Conservation (phyloP, 2,888 invertebrate genomes). For the Dynastes maya region DNA sequence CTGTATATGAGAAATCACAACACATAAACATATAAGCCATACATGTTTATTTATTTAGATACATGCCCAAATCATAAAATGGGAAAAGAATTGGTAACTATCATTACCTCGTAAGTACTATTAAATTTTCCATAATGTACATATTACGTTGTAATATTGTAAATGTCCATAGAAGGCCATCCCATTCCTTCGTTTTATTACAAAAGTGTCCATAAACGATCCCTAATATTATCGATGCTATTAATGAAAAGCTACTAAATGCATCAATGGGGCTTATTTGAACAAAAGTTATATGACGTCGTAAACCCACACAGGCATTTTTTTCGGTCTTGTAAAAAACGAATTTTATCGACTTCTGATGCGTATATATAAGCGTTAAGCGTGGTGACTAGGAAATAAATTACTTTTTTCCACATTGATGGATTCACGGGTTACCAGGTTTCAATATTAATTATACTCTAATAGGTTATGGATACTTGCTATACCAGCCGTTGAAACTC, state of each 20-base stretch:
- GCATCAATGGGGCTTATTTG: constrained; percentile 2
- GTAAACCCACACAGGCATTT: constrained; percentile 17
- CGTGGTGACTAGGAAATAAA: too few species aligned
- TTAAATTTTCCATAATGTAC: constrained; percentile 4
- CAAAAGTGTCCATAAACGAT: background rate
- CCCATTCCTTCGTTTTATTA: background rate
- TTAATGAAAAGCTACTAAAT: constrained; percentile 22
- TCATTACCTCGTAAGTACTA: background rate
- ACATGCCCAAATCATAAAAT: background rate
- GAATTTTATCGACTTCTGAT: background rate
- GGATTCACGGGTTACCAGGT: too few species aligned
- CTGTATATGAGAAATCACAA: too few species aligned
- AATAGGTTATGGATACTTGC: too few species aligned
- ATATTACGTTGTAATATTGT: constrained; percentile 4
- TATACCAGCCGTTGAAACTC: too few species aligned
- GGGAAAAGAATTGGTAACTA: background rate
- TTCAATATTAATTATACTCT: too few species aligned
- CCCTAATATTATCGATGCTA: constrained; percentile 20
- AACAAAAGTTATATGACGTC: constrained; percentile 29
- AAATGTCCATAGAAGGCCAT: constrained; percentile 8
- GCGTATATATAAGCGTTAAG: too few species aligned
- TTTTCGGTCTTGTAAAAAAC: constrained; percentile 20
- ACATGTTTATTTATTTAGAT: background rate
- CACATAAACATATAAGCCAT: too few species aligned
- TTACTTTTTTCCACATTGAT: too few species aligned